Percentiles rank a stretch among this genome's conserved stretches.
These are phyloP conservation scores for Alexandromys fortis DNA, from an alignment of 2,113 vertebrate genomes.

Conservation along the genomic window DNA sequence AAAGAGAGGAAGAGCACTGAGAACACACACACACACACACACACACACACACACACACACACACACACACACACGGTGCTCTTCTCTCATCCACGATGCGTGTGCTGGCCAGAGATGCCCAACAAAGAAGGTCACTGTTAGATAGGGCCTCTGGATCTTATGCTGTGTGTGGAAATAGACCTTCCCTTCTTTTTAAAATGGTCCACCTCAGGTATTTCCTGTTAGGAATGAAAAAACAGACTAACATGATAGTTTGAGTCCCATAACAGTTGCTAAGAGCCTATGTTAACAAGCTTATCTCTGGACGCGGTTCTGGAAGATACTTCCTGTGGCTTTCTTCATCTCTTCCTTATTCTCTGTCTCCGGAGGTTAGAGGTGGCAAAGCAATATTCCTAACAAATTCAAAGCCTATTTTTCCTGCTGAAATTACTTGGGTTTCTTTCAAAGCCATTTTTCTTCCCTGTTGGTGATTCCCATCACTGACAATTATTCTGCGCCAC, in stretches of 20 bases:
- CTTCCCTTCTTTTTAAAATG: not conserved
- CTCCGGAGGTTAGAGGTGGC: not conserved
- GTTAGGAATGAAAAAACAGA: not conserved
- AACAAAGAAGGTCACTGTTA: not conserved
- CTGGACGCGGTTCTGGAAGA: not conserved
- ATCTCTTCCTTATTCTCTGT: not conserved
- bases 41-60: not conserved
- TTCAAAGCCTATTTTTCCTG: conserved; percentile 9
- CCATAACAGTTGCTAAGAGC: not conserved
- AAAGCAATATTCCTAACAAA: not conserved
- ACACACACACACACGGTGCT: not conserved
- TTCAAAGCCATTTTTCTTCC: conserved; percentile 58
- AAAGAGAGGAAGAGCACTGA: not conserved
- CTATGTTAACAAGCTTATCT: not conserved
- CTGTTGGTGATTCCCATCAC: conserved; percentile 30
- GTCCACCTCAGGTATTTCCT: not conserved
- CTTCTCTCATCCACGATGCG: not conserved
- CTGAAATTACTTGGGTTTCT: conserved; percentile 38
- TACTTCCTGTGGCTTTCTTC: not conserved
- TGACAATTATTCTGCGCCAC: conserved; percentile 33
- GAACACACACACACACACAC: not conserved
- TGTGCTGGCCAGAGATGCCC: not conserved
- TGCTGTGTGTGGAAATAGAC: not conserved
- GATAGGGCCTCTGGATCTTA: not conserved
- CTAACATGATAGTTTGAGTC: not conserved